Evolutionary conservation across 2,797 vertebrate genomes (phyloP).

Genomic region (Trachurus trachurus): DNA sequence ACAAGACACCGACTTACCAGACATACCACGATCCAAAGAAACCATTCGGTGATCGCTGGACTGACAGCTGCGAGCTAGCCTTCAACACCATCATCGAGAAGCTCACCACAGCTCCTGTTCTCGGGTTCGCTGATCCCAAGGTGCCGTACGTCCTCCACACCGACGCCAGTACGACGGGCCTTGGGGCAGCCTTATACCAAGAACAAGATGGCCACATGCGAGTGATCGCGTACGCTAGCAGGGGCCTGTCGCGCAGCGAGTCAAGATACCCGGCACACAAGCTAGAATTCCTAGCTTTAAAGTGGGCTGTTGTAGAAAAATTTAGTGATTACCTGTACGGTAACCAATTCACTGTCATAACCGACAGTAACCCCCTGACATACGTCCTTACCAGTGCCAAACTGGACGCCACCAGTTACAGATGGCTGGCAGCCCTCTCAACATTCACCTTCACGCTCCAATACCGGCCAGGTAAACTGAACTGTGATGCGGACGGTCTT

Average conservation of each 20-base stretch:
- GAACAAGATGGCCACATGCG: background rate
- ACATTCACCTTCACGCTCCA: conserved; percentile 14
- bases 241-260: background rate
- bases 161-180: background rate
- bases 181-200: background rate
- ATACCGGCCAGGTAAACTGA: conserved; percentile 16
- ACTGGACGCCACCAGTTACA: background rate
- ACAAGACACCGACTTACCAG: background rate
- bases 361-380: background rate
- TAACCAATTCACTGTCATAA: conserved; percentile 60
- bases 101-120: background rate
- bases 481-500: conserved; percentile 17
- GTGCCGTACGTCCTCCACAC: background rate
- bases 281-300: background rate
- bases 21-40: background rate
- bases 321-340: background rate
- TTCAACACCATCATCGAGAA: background rate
- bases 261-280: background rate
- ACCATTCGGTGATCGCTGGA: background rate
- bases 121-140: background rate
- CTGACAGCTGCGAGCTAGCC: background rate
- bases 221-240: background rate
- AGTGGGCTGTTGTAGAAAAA: conserved; percentile 12
- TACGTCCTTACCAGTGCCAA: conserved; percentile 11
- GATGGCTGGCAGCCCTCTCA: conserved; percentile 15